Evolutionary conservation across 2,888 invertebrate species (phyloP).

Genomic region (Zele albiditarsus): DNA sequence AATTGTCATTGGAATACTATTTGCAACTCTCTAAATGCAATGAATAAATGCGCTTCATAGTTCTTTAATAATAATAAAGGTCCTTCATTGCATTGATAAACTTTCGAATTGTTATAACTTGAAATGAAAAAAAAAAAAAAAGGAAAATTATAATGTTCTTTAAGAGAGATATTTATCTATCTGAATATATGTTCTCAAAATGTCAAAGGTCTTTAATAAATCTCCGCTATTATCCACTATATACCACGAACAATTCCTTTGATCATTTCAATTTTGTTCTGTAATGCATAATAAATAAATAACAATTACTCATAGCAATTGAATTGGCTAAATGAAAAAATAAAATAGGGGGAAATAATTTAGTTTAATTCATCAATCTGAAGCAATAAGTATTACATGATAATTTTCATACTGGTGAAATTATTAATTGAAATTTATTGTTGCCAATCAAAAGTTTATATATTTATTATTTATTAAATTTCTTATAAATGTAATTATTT

Average conservation of each 20-base stretch:
- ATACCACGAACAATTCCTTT: background rate
- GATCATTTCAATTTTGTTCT: background rate
- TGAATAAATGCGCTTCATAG: background rate
- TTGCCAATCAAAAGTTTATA: too few species aligned
- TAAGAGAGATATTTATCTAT: background rate
- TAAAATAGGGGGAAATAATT: background rate
- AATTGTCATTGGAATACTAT: conserved; percentile 48
- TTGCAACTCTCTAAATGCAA: conserved; percentile 3
- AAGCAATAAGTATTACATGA: too few species aligned
- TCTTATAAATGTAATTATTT: too few species aligned
- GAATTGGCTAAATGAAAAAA: background rate
- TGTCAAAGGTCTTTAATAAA: conserved; percentile 9
- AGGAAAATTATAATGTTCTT: background rate
- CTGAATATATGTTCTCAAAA: background rate
- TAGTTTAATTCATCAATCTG: background rate
- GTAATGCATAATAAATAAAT: background rate
- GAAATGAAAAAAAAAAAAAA: background rate
- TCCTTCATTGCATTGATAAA: conserved; percentile 32
- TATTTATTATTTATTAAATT: too few species aligned
- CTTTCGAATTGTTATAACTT: conserved; percentile 63
- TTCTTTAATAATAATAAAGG: background rate
- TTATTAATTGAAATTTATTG: too few species aligned
- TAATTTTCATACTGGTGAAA: too few species aligned
- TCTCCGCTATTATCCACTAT: background rate
- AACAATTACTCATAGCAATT: background rate